Conservation (phyloP, 2,113 vertebrate genomes). For the Caranx melampygus region DNA sequence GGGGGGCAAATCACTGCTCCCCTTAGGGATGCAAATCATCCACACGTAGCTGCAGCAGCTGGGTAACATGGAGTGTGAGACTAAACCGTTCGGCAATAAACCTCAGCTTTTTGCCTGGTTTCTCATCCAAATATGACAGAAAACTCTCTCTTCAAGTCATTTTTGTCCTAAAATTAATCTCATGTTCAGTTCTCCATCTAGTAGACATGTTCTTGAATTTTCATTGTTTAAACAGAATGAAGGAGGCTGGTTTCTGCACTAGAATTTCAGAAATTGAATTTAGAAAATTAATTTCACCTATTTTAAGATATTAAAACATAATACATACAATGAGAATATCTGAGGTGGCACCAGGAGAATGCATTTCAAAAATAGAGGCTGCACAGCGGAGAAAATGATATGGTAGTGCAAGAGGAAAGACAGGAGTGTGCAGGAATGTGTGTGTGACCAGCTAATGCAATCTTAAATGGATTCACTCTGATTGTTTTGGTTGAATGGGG, state of each 20-base stretch:
- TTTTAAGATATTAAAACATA: neutral
- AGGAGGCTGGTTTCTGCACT: neutral
- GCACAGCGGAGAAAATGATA: neutral
- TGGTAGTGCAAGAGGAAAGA: neutral
- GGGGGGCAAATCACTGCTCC: conserved; percentile 59
- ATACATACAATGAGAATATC: neutral
- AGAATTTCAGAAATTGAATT: neutral
- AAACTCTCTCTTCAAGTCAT: neutral
- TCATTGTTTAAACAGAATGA: neutral
- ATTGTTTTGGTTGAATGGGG: conserved; percentile 14
- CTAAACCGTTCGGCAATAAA: conserved; percentile 23
- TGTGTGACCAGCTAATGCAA: conserved; percentile 1
- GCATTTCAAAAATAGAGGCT: neutral
- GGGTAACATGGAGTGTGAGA: conserved; percentile 35
- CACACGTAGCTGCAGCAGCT: conserved; percentile 52
- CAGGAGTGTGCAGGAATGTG: neutral
- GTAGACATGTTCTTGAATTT: neutral
- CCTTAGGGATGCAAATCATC: conserved; percentile 67
- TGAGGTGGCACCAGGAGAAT: neutral
- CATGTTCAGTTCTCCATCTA: neutral
- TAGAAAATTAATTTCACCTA: neutral
- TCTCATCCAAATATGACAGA: neutral
- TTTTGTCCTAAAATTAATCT: neutral
- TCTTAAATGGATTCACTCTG: conserved; percentile 23
- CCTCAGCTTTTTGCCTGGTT: conserved; percentile 3